Evolutionary conservation across 1,140 invertebrate species (phyloP).

Genomic region (Drosophila willistoni): DNA sequence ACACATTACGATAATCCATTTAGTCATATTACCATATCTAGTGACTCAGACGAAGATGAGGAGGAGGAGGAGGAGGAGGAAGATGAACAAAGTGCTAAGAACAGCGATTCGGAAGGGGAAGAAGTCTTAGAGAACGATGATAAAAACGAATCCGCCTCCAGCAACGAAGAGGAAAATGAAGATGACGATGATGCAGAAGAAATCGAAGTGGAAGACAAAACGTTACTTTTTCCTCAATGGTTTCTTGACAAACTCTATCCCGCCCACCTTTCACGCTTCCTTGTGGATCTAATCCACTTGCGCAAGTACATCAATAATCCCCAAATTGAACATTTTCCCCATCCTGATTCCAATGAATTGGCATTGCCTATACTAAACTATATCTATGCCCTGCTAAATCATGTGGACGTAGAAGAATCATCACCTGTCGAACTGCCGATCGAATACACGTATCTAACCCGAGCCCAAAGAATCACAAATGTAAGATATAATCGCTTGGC

Average conservation of each 20-base stretch:
- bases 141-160: constrained; percentile 19
- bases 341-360: constrained; percentile 86
- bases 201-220: constrained; percentile 62
- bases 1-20: constrained; percentile 72
- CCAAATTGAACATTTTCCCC: constrained; percentile 89
- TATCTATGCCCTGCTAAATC: constrained; percentile 87
- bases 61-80: constrained; percentile 3
- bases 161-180: constrained; percentile 33
- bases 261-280: constrained; percentile 85
- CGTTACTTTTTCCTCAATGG: constrained; percentile 85
- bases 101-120: constrained; percentile 9
- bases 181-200: constrained; percentile 35
- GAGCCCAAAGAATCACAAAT: constrained; percentile 74
- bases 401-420: constrained; percentile 55
- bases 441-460: constrained; percentile 73
- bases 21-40: constrained; percentile 41
- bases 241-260: constrained; percentile 86
- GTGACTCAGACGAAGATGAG: constrained; percentile 36
- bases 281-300: constrained; percentile 87
- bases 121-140: constrained; percentile 32
- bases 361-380: constrained; percentile 87
- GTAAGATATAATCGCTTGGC: constrained; percentile 52
- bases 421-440: constrained; percentile 29
- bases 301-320: constrained; percentile 87
- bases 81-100: constrained; percentile 34